Conservation (phyloP, 2,888 invertebrate species). For the Globia sparganii region DNA sequence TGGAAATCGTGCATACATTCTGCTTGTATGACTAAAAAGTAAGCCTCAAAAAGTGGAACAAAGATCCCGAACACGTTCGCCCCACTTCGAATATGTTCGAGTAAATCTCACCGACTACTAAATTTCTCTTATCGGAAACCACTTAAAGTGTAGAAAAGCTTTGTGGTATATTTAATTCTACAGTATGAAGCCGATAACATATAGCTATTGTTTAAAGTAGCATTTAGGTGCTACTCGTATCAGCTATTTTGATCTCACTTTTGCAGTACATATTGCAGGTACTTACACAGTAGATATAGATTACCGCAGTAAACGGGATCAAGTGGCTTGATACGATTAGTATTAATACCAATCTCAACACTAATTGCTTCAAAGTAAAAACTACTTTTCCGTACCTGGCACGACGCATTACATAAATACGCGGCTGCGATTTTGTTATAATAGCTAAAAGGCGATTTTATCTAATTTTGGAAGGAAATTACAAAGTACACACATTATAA, state of each 20-base stretch:
- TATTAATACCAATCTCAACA: slow-evolving; percentile 31
- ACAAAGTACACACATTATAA: not conserved
- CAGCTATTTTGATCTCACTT: slow-evolving; percentile 43
- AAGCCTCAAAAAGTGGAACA: slow-evolving; percentile 7
- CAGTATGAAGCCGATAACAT: not conserved
- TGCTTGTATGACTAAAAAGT: not conserved
- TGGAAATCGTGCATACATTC: no score
- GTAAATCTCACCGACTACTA: not conserved
- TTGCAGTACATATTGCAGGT: slow-evolving; percentile 30
- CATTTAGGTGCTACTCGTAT: not conserved
- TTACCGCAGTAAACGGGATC: slow-evolving; percentile 33
- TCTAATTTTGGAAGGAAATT: slow-evolving; percentile 31
- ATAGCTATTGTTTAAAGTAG: slow-evolving; percentile 10
- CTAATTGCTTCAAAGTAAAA: slow-evolving; percentile 50
- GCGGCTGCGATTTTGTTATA: slow-evolving; percentile 11
- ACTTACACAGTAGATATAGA: slow-evolving; percentile 29
- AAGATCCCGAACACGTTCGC: slow-evolving; percentile 2
- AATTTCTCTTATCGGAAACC: slow-evolving; percentile 2
- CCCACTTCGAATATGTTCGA: slow-evolving; percentile 10
- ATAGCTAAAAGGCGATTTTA: slow-evolving; percentile 11
- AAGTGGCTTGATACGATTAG: slow-evolving; percentile 30
- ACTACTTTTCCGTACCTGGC: slow-evolving; percentile 45
- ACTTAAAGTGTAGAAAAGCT: not conserved
- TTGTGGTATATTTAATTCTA: slow-evolving; percentile 12
- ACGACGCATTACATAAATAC: slow-evolving; percentile 36